Base-by-base conservation (phyloP, 2,113 vertebrate species). In the Xenus cinereus region DNA sequence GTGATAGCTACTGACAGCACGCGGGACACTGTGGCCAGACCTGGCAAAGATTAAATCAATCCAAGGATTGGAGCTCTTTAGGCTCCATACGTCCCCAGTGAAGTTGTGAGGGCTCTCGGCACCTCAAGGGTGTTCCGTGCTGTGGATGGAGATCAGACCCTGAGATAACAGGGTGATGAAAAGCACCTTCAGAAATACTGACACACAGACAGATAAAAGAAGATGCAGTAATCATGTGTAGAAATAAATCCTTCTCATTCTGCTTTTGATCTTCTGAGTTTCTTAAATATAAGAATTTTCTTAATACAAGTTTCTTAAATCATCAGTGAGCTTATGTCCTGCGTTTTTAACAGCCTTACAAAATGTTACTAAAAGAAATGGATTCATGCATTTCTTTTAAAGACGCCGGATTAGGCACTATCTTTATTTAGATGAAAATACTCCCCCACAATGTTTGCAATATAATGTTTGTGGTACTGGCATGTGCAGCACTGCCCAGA, bases 241-340 rank as follows among this genome's bases (percentile, higher is more conserved):
- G 86, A 93, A 91, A 91, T 92, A 94, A 95, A 90, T 84, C 73
- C 88, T 84, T 68, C 76, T 62, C 8, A 0, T 82, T 89, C 77
- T 79, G 62, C 92, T 93, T 97, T 95, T 94, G 92, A 95, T 94
- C 90, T 91, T 76, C 45, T 8, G 43, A 46, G 15, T 84, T 93
- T 71, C 50, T 90, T 41, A 56, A 81, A 81, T 92, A 12, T 20
- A 66, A 84, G 37, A 37, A 26, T 85, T 85, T 93, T 90, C 71
- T 88, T 56, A 24, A 26, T 54, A 8, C 6, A 32, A 59, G 43
- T 75, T 90, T 72, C 88, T 89, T 53, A 84, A 33, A 50, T 84
- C 57, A 89, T 48, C 66, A 27, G 1, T 37, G 39, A 92, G 45
- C 60, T 84, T 33, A 9, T 17, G 54, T 35, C 39, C 32, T 91